A percentile compares a stretch with the other conserved stretches of the same genome.
Conservation (phyloP, 2,888 invertebrate genomes). For the Ichneumoninae sp. region DNA sequence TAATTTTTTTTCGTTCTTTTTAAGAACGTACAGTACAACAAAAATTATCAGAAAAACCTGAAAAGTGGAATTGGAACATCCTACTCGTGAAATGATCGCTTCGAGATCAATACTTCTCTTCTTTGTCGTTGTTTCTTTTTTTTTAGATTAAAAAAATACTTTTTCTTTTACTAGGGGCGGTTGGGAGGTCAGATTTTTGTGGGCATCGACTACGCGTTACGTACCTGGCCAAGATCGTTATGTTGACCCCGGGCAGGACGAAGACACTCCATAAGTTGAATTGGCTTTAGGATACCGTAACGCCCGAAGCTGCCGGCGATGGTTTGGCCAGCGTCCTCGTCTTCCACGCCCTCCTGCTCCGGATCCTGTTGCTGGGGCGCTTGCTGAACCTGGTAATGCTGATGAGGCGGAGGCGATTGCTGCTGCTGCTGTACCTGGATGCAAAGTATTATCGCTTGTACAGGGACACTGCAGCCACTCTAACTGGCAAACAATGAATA, state of each 20-base stretch:
- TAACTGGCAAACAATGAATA: conserved; percentile 30
- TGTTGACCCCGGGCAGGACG: conserved; percentile 83
- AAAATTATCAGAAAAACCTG: neutral
- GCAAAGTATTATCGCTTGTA: conserved; percentile 47
- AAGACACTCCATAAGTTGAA: conserved; percentile 86
- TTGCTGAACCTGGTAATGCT: conserved; percentile 66
- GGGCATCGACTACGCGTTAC: conserved; percentile 21
- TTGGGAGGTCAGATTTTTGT: neutral
- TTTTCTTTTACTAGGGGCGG: neutral
- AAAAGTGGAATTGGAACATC: neutral
- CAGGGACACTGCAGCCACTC: conserved; percentile 30
- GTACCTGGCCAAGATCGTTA: conserved; percentile 78
- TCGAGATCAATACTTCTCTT: conserved; percentile 32
- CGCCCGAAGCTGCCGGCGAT: conserved; percentile 75
- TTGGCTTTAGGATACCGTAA: conserved; percentile 84
- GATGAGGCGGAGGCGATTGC: conserved; percentile 70
- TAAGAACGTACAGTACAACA: neutral
- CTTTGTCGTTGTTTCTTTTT: conserved; percentile 1
- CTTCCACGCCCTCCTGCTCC: conserved; percentile 73
- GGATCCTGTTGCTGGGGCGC: conserved; percentile 74
- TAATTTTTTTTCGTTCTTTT: neutral
- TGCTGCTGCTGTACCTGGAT: conserved; percentile 76
- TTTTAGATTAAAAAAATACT: neutral
- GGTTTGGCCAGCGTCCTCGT: conserved; percentile 69
- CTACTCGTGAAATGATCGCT: conserved; percentile 12